These are phyloP conservation scores for Bathynomus jamesi DNA, from an alignment of 1,140 invertebrate genomes.

Conservation along the genomic window DNA sequence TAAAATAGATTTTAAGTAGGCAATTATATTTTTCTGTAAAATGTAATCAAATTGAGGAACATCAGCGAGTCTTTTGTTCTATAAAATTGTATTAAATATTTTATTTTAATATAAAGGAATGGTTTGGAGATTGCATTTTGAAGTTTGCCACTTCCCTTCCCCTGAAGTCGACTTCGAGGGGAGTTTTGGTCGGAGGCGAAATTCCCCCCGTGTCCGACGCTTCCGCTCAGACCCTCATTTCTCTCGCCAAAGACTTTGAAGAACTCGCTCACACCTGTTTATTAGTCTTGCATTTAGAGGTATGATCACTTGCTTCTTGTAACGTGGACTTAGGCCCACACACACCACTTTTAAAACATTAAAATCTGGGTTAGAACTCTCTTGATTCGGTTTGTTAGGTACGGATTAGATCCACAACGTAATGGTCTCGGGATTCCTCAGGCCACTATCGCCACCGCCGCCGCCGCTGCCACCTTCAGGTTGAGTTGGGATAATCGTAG, in stretches of 20 bases:
- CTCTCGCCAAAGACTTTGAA: constrained; percentile 70
- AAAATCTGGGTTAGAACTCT: too few relatives aligned
- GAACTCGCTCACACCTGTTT: constrained; percentile 84
- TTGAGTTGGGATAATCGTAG: not conserved
- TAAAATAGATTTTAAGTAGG: too few relatives aligned
- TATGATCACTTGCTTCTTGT: constrained; percentile 48
- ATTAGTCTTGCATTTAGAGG: constrained; percentile 83
- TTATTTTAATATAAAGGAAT: constrained; percentile 50
- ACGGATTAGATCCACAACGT: not conserved
- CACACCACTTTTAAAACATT: too few relatives aligned
- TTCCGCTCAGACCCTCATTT: constrained; percentile 50
- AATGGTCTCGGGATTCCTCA: not conserved
- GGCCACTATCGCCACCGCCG: not conserved
- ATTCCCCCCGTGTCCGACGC: constrained; percentile 36
- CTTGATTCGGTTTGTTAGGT: too few relatives aligned
- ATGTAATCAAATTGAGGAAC: too few relatives aligned
- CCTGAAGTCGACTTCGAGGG: constrained; percentile 35
- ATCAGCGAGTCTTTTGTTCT: too few relatives aligned
- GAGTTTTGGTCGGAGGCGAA: constrained; percentile 38
- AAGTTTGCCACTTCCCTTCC: constrained; percentile 42
- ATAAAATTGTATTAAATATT: too few relatives aligned
- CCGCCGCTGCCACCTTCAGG: not conserved
- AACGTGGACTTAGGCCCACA: too few relatives aligned
- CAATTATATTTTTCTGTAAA: too few relatives aligned
- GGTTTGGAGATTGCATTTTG: constrained; percentile 54